phyloP scores from a whole-genome alignment of 2,113 vertebrate species.

The Hemiprocne comata region DNA sequence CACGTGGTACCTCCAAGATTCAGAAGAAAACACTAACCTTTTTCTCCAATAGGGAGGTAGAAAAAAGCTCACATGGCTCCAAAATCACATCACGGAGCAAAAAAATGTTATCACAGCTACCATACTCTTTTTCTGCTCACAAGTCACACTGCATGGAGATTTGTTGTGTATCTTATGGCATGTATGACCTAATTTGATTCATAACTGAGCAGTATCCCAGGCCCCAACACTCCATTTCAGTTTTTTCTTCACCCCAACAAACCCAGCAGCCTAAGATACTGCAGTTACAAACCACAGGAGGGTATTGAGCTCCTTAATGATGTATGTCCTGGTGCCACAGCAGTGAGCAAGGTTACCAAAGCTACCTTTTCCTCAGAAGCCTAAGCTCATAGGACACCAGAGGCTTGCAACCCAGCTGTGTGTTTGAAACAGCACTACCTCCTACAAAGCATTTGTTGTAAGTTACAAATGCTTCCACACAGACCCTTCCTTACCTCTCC shows the following conservation, averaged over 20 bases:
- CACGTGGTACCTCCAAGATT: fast-evolving
- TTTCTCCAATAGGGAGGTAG: neutral
- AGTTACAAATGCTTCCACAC: neutral
- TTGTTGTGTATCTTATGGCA: neutral
- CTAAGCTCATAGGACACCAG: neutral
- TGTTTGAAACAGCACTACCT: neutral
- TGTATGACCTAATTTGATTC: neutral
- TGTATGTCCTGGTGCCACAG: fast-evolving
- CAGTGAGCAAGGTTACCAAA: neutral
- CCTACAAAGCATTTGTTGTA: neutral
- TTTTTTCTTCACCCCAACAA: neutral
- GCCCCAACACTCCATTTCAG: neutral
- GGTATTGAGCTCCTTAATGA: neutral
- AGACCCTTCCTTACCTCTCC: neutral
- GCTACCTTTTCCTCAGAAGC: neutral
- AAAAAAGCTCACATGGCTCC: neutral
- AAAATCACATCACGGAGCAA: neutral
- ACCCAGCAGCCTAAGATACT: neutral
- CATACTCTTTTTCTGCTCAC: neutral
- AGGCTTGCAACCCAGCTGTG: neutral
- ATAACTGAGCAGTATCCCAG: neutral
- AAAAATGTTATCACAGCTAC: neutral
- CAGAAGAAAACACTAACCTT: neutral
- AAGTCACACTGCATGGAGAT: fast-evolving
- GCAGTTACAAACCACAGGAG: neutral